Base-by-base conservation (phyloP, 1,140 invertebrate genomes). In the Trichomalopsis sarcophagae region DNA sequence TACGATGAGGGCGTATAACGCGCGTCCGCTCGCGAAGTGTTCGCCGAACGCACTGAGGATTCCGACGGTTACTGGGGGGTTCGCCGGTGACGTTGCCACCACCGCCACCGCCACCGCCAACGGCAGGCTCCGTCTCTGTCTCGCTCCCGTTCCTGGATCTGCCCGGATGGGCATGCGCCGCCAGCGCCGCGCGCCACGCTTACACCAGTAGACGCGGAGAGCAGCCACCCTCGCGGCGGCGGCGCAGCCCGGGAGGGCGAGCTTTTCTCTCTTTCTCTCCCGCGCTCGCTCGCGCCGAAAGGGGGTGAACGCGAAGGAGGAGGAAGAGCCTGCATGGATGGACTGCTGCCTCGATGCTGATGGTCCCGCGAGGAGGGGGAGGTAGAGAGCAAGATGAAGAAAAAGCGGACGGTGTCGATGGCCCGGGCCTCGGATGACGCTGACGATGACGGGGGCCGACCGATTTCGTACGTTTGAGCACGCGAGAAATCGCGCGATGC, bases 1-100 rank as follows among this genome's bases (percentile, higher is more conserved):
- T 73, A 55, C 23, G 36, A 50, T 62, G 55, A 74, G 73, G 73
- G 73, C 23, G 44, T 77, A 50, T 69, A 79, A 79, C 86, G 86
- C 87, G 88, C 91, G 92, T 93, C 92, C 91, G 91, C 91, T 89
- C 92, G 89, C 92, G 89, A 92, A 91, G 89, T 91, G 91, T 92
- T 93, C 92, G 91, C 91, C 91, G 92, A 93, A 92, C 92, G 92
- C 91, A 93, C 92, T 93, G 91, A 93, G 90, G 88, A 90, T 89
- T 90, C 88, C 87, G 87, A 62, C 80, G 82, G 66, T 76, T 82
- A 88, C 89, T 89, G 87, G 88, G 89, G 84, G 86, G 91, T 92
- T 91, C 89, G 90, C 90, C 91, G 91, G 89, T 92, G 91, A 92
- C 91, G 90, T 92, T 89, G 89, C 87, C 88, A 85, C 88, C 89